Base-by-base conservation (phyloP, 53 echinoderm and acorn worm genomes). In the Holothuria leucospilota region DNA sequence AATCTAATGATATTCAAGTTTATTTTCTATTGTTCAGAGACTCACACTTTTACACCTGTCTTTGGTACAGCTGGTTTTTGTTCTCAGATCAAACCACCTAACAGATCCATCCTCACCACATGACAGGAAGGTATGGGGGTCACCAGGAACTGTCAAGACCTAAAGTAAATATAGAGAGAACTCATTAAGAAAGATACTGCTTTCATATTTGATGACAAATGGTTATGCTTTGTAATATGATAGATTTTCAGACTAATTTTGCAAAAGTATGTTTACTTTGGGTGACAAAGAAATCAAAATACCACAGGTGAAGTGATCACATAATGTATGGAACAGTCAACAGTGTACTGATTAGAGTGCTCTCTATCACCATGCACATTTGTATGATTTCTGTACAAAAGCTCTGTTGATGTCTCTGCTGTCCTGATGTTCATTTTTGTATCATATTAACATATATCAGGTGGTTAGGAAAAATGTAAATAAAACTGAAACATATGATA, bases 31-130 rank as follows among this genome's bases (percentile, higher is more conserved):
- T 49, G 13, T 49, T n/a, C 14, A 71, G 15, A 21, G 34, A 85
- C 79, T 84, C 69, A 95, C 99, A 92, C 95, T 95, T 89, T 90
- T 92, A 72, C 99, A 99, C 20, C 93, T 90, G 46, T 99, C 99
- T 60, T 93, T 95, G 29, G 88, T 80, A 68, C 99, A 99, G 64
- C 86, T 92, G 40, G 89, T 95, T 75, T 99, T 99, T 53, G 90
- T 95, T 10, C 99, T 85, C 13, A 99, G 87, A 77, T 99, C 99
- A 92, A 94, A 99, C 92, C 93, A 99, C 29, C 99, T 84, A 25
- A 99, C 99, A 6, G 92, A 95, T 26, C 94, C 94, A 56, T 99
- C 99, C 85, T 99, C 99, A 62, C 99, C 99, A 81, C 99, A 95
- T 8, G 99, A 99, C 59, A 99, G 68, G 92, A 99, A 99, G 1